A percentile compares a stretch with the other conserved stretches of the same genome.
Conservation (phyloP, 2,113 vertebrate species). For the Siniperca knerii region DNA sequence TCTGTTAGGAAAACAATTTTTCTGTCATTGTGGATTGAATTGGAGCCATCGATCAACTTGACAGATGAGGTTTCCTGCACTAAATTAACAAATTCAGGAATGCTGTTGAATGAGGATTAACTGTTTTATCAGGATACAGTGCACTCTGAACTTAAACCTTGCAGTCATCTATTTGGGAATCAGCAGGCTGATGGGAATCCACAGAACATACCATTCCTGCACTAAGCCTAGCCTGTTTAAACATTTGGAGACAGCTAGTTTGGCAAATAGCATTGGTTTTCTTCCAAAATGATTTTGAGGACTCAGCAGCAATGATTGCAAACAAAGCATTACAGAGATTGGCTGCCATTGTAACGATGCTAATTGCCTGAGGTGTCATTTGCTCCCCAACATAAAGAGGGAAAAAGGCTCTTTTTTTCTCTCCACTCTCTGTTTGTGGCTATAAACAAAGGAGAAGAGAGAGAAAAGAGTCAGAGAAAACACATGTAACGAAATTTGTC, state of each 20-base stretch:
- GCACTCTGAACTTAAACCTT: not conserved
- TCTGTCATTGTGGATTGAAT: slow-evolving; percentile 62
- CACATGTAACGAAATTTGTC: slow-evolving; percentile 32
- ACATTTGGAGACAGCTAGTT: slow-evolving; percentile 63
- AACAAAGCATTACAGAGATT: slow-evolving; percentile 72
- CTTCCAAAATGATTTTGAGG: slow-evolving; percentile 66
- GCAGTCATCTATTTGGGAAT: slow-evolving; percentile 30
- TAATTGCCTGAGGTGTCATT: slow-evolving; percentile 70
- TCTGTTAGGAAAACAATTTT: slow-evolving; percentile 68
- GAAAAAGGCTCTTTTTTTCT: not conserved
- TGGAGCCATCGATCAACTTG: slow-evolving; percentile 59
- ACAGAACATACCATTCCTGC: slow-evolving; percentile 15
- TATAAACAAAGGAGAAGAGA: slow-evolving; percentile 38
- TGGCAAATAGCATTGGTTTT: slow-evolving; percentile 69
- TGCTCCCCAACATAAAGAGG: slow-evolving; percentile 32
- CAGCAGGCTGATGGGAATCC: slow-evolving; percentile 21
- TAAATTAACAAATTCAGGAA: slow-evolving; percentile 44
- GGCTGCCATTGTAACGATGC: slow-evolving; percentile 57
- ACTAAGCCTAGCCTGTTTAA: slow-evolving; percentile 53
- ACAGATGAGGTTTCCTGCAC: slow-evolving; percentile 36
- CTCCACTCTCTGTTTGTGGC: slow-evolving; percentile 30
- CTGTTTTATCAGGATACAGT: slow-evolving; percentile 27
- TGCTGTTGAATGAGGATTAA: slow-evolving; percentile 5
- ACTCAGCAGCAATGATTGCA: slow-evolving; percentile 61
- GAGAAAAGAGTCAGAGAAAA: slow-evolving; percentile 14